Evolutionary conservation across 1,140 invertebrate species (phyloP).

Genomic region (Bombyx mandarina): DNA sequence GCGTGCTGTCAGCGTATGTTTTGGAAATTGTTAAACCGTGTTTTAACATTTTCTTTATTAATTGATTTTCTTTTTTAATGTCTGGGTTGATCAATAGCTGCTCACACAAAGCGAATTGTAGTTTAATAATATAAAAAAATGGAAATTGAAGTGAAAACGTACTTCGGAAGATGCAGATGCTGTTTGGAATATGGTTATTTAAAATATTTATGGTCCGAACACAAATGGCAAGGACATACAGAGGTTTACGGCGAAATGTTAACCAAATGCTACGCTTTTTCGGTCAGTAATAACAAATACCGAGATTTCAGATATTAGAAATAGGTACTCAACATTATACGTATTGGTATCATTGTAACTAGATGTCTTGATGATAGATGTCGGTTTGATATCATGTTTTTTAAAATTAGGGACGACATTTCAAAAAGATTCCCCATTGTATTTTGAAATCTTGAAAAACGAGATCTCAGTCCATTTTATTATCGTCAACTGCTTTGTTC

Average conservation of each 20-base stretch:
- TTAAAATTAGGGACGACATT: slow-evolving; percentile 5
- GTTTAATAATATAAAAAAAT: too few species aligned
- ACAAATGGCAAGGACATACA: slow-evolving; percentile 15
- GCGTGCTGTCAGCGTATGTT: too few species aligned
- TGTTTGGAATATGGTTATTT: slow-evolving; percentile 31
- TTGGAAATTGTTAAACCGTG: too few species aligned
- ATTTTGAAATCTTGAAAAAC: slow-evolving; percentile 11
- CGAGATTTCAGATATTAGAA: not conserved
- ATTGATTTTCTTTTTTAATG: too few species aligned
- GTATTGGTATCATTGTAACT: not conserved
- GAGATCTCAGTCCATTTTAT: slow-evolving; percentile 3
- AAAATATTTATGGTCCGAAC: slow-evolving; percentile 29
- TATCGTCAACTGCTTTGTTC: too few species aligned
- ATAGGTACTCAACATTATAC: not conserved
- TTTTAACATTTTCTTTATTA: too few species aligned
- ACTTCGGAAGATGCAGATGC: slow-evolving; percentile 29
- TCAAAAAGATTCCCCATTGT: slow-evolving; percentile 6
- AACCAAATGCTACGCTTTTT: slow-evolving; percentile 27
- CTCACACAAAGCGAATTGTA: too few species aligned
- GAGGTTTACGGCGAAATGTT: slow-evolving; percentile 36
- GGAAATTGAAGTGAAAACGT: slow-evolving; percentile 8
- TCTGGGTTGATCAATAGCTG: too few species aligned
- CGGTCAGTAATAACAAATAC: slow-evolving; percentile 21
- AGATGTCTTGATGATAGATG: not conserved
- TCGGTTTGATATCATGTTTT: not conserved